Evolutionary conservation across 2,113 vertebrate species (phyloP), one percentile per base, ranked within the genome.

Genomic region (Hypocryptadius cinnamomeus): DNA sequence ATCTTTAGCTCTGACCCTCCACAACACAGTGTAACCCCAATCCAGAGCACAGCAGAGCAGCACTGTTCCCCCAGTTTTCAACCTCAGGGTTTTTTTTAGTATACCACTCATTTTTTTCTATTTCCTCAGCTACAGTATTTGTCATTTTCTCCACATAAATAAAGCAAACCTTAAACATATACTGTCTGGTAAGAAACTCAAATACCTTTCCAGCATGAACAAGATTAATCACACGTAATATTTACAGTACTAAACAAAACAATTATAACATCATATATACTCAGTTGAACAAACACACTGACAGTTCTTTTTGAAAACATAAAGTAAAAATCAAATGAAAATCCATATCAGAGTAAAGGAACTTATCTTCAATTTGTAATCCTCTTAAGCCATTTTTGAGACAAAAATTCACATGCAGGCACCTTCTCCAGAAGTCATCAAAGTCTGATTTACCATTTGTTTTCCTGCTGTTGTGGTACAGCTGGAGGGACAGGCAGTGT

Each of bases 211-310:
- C 54, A 35, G 80, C 40, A 45, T 80, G 73, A 79, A 72, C 54
- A 53, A 96, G 78, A 95, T 96, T 95, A 87, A 91, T 85, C 71
- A 85, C 68, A 92, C 16, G 15, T 64, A 89, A 77, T 95, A 92
- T 94, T 96, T 96, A 96, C 71, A 87, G 90, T 93, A 76, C 86
- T 94, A 95, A 94, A 90, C 94, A 88, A 95, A 97, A 96, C 85
- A 94, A 96, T 92, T 97, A 95, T 94, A 97, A 85, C 92, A 81
- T 94, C 81, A 85, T 95, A 92, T 92, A 95, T 91, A 91, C 79
- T 92, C 91, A 87, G 92, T 87, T 90, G 96, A 96, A 83, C 78
- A 96, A 95, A 96, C 91, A 95, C 44, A 33, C 61, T 88, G 89
- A 84, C 85, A 93, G 69, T 88, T 85, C 89, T 83, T 64, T 95